phyloP scores from a whole-genome alignment of 2,113 vertebrate genomes.

The Carlito syrichta region DNA sequence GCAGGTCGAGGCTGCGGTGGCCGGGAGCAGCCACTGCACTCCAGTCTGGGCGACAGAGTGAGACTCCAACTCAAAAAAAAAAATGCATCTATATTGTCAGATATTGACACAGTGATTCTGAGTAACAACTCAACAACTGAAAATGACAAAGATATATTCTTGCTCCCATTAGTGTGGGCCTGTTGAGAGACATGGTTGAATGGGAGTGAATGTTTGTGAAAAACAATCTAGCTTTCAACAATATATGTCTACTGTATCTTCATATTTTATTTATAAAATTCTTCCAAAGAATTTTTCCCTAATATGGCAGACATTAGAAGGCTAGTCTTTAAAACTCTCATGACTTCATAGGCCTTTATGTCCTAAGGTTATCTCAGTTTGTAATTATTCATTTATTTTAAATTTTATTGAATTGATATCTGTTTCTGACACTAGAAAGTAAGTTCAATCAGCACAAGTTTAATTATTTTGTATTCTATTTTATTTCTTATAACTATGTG shows the following conservation, averaged over 20 bases:
- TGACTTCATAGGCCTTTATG: neutral
- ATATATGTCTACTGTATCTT: neutral
- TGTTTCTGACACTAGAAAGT: neutral
- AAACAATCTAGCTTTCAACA: neutral
- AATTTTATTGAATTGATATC: neutral
- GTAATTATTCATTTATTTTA: neutral
- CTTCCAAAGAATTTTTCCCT: neutral
- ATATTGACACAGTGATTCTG: neutral
- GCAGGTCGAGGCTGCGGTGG: too few species aligned
- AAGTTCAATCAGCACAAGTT: neutral
- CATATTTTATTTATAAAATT: neutral
- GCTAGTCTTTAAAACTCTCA: neutral
- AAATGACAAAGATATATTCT: neutral
- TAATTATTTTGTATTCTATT: neutral
- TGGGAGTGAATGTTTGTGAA: neutral
- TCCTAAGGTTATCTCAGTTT: neutral
- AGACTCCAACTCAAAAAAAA: too few species aligned
- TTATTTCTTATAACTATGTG: neutral
- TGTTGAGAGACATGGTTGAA: neutral
- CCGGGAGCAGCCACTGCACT: too few species aligned
- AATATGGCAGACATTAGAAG: neutral
- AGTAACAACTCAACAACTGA: neutral
- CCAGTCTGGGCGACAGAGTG: too few species aligned
- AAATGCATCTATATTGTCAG: neutral
- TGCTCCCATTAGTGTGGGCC: fast-evolving